Conservation (phyloP, 2,113 vertebrate species). For the Emydura subglobosa region DNA sequence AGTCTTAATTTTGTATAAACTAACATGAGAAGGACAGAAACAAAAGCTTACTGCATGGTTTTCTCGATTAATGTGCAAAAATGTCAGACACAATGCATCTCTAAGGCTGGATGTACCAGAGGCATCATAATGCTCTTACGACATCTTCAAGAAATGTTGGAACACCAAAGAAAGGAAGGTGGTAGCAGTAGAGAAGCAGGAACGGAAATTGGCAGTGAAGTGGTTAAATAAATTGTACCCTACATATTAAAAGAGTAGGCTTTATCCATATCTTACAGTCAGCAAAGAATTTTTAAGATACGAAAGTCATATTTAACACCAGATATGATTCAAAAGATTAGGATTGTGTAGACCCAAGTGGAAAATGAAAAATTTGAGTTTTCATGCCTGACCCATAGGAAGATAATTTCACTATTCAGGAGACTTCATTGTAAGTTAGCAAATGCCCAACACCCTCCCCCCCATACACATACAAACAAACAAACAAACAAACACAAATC, state of each 20-base stretch:
- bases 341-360: not conserved
- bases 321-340: fast-evolving
- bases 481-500: not conserved
- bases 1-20: not conserved
- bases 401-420: not conserved
- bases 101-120: not conserved
- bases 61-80: not conserved
- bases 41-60: not conserved
- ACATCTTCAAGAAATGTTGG: not conserved
- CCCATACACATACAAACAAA: too few species aligned
- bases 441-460: not conserved
- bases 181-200: not conserved
- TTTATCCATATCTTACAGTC: not conserved
- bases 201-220: not conserved
- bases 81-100: not conserved
- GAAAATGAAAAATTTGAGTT: not conserved
- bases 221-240: not conserved
- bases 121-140: not conserved
- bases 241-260: not conserved
- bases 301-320: not conserved
- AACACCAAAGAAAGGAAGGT: not conserved
- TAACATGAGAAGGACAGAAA: not conserved
- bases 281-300: not conserved
- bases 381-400: not conserved
- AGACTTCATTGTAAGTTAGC: not conserved